Base-by-base conservation (phyloP, 2,888 invertebrate species). In the Epiblema foenella region DNA sequence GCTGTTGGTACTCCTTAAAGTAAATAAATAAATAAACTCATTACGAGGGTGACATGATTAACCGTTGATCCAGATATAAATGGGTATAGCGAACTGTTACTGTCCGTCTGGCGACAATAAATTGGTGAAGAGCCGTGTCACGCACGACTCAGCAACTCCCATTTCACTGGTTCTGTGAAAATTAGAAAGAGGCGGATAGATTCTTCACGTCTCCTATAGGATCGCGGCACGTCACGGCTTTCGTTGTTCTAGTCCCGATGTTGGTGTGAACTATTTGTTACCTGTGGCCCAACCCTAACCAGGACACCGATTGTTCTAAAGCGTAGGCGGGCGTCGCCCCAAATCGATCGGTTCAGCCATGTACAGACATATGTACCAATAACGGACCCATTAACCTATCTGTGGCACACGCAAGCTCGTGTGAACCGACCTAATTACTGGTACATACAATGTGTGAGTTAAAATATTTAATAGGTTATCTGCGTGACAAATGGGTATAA, bases 281-380 rank as follows among this genome's bases (percentile, higher is more conserved):
- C 11, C n/a, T 5, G 10, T 17, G 24, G 39, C 12, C 5, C 58
- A 69, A 46, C 54, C 65, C 65, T 66, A 52, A 37, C n/a, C 33
- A 58, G 59, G 59, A 66, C 15, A 65, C 59, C 64, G 54, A 60
- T 66, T 39, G 54, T 60, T 59, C 70, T 24, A 66, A 66, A 66
- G 46, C 70, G 64, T 65, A 9, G 66, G 66, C 71, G 71, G 66
- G 39, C 71, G 57, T 62, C 67, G 67, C 71, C 62, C 71, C 39
- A 62, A 37, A 71, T 71, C 71, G 71, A 71, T 69, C 69, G 46
- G 18, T 52, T 67, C 46, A 37, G 59, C 52, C 63, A 29, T 46
- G 58, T 51, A 51, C 49, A 24, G 15, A 54, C 64, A 54, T 39
- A 64, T 64, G 54, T 64, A 64, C 39, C 51, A 64, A 39, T 24